Evolutionary conservation across 92 coral and sea anemone genomes (phyloP), one percentile per base, ranked within the genome.

Genomic region (Palythoa grandis): DNA sequence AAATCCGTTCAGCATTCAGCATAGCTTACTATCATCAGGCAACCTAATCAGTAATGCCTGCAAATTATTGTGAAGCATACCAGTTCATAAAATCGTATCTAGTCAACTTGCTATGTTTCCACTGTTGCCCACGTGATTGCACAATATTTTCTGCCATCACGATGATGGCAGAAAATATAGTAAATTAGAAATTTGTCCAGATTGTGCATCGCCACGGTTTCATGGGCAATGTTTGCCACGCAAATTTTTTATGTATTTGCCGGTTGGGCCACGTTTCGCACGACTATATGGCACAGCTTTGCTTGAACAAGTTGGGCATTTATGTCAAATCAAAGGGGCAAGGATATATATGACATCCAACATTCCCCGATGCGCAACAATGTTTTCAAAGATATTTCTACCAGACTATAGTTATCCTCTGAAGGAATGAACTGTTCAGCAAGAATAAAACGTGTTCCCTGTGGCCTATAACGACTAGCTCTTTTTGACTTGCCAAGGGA

Each of bases 51-150:
- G 0, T 14, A 7, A 79, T 79, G 73, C 58, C 84, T 43, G 7
- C 15, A 20, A 60, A 5, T 9, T 89, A 84, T 63, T 56, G 72
- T 17, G 89, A 80, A 19, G 83, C 89, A 37, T 74, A 22, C 14
- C 23, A 85, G 6, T 1, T 86, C 20, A 80, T 89, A n/a, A 60
- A 74, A 52, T 83, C 86, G 0, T 86, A 63, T 35, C 79, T 80
- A 19, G 89, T 79, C 3, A 24, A 89, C 13, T 63, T 63, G 22
- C 5, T 72, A 25, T 72, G 37, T 4, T 89, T 84, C 20, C 63
- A 89, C 67, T 82, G 76, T 65, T 89, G 89, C 56, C 92, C 86
- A 20, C 72, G 22, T 11, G 89, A 79, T 74, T 79, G 87, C 63
- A 23, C 52, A 7, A n/a, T n/a, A 2, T 79, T 5, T 79, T 79